Evolutionary conservation across 2,797 vertebrate genomes (phyloP).

Genomic region (Perodicticus potto): DNA sequence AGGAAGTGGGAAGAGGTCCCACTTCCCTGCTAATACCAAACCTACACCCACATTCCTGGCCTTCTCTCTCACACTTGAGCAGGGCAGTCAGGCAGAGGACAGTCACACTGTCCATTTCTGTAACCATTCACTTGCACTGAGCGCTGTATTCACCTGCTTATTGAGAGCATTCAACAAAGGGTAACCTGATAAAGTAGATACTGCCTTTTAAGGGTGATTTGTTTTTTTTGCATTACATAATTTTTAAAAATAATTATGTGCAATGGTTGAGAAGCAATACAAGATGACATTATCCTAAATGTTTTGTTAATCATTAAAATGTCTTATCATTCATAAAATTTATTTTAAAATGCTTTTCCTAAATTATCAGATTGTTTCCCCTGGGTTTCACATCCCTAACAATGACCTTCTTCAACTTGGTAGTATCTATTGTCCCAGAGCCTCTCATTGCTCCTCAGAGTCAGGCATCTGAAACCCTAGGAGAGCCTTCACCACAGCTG

Average conservation of each 20-base stretch:
- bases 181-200: neutral
- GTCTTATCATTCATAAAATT: neutral
- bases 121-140: neutral
- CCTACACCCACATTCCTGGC: neutral
- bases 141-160: neutral
- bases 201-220: neutral
- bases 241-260: neutral
- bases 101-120: neutral
- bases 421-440: neutral
- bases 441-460: neutral
- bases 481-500: neutral
- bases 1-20: neutral
- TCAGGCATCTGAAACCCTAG: neutral
- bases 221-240: neutral
- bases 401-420: conserved; percentile 3
- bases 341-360: conserved; percentile 51
- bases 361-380: neutral
- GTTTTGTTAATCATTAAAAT: conserved; percentile 39
- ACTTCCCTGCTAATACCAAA: neutral
- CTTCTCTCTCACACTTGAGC: neutral
- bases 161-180: neutral
- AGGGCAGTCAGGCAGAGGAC: neutral
- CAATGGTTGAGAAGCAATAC: neutral
- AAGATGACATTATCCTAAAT: neutral
- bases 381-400: neutral